Conservation (phyloP, 2,888 invertebrate species). For the Neocrepidodera transversa region DNA sequence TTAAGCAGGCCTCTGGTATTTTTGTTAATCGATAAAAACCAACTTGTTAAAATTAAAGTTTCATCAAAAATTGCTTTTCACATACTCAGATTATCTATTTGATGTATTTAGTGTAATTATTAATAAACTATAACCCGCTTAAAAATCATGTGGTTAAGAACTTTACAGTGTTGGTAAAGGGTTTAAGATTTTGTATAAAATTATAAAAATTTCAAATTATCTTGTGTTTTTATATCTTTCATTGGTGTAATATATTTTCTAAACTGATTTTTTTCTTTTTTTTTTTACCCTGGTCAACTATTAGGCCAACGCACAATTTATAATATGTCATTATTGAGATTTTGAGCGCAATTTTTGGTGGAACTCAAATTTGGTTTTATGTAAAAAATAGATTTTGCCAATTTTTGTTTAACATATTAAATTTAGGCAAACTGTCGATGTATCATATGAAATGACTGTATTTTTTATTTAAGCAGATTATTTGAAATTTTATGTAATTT, state of each 20-base stretch:
- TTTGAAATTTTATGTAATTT: background rate
- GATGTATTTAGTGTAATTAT: background rate
- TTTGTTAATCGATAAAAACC: background rate
- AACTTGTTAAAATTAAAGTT: background rate
- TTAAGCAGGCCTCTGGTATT: conserved; percentile 4
- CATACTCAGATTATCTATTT: background rate
- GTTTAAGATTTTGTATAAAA: no score
- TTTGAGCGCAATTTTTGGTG: background rate
- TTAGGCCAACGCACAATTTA: no score
- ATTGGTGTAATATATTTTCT: no score
- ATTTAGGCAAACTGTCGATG: background rate
- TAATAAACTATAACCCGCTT: no score
- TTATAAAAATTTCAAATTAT: no score
- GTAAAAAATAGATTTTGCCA: background rate
- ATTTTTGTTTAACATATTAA: background rate
- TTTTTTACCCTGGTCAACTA: no score
- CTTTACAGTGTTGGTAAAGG: no score
- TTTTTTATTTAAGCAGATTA: background rate
- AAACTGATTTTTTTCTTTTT: no score
- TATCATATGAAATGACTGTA: background rate
- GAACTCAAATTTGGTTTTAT: background rate
- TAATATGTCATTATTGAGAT: no score
- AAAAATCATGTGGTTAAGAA: no score
- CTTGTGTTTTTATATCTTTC: no score
- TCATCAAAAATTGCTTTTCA: conserved; percentile 8